Evolutionary conservation across 2,113 vertebrate species (phyloP).

Genomic region (Oenanthe oenanthe): DNA sequence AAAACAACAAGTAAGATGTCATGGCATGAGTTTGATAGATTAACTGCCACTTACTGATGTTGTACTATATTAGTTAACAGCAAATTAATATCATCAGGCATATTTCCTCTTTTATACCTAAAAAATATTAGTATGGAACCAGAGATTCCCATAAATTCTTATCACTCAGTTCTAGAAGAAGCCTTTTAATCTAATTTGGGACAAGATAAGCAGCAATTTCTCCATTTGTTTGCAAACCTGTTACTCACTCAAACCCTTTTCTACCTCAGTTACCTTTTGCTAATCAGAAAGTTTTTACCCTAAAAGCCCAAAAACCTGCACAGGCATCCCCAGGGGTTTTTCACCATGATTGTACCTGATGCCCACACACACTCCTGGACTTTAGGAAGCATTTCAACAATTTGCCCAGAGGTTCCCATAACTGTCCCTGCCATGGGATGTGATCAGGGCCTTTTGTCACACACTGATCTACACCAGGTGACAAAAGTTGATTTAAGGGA

Average conservation of each 20-base stretch:
- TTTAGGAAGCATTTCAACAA: conserved; percentile 52
- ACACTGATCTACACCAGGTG: neutral
- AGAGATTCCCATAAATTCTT: conserved; percentile 38
- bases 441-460: neutral
- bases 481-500: neutral
- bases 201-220: conserved; percentile 24
- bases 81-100: conserved; percentile 80
- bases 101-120: conserved; percentile 68
- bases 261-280: neutral
- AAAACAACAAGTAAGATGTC: conserved; percentile 80
- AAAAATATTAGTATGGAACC: conserved; percentile 59
- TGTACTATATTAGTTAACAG: conserved; percentile 79
- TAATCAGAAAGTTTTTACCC: neutral
- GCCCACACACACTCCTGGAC: neutral
- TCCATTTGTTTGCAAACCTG: neutral
- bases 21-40: conserved; percentile 75
- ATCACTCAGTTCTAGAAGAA: neutral
- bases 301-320: neutral
- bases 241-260: neutral
- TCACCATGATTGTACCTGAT: neutral
- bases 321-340: neutral
- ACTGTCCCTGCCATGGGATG: conserved; percentile 44
- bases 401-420: neutral
- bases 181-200: neutral
- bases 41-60: conserved; percentile 76